Base-by-base conservation (phyloP, 2,113 vertebrate species). In the Ceuthmochares aereus region DNA sequence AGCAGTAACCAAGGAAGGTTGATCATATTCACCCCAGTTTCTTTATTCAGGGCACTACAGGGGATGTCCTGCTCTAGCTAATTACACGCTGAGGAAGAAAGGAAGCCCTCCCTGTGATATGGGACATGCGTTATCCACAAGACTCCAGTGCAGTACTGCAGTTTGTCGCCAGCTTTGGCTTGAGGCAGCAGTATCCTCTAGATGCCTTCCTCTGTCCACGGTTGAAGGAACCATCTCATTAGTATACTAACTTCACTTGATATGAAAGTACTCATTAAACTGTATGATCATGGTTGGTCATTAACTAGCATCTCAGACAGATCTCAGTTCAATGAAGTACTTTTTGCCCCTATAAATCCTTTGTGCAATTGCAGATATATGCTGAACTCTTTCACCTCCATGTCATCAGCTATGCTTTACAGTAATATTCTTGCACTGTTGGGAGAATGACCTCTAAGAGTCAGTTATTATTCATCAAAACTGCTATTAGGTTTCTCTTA, bases 231-330 rank as follows among this genome's bases (percentile, higher is more conserved):
- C 19, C 37, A 13, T 6, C 27, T 76, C 40, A 20, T 42, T 49
- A 54, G 18, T 2, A 10, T 29, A 66, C 25, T 59, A 80, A 22
- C 20, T 76, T 79, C 8, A 15, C 17, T 37, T 20, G 4, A 34
- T 36, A 20, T 43, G 34, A 68, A 89, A 84, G 32, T 68, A 78
- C 43, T 52, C 13, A n/a, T 5, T 60, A 26, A 23, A 49, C 9
- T 59, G 30, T 0, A 0, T 34, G 54, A 69, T 25, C 27, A 9
- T 2, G 3, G 6, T 8, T 63, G 13, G 7, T 22, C 37, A 25
- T 67, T 58, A 63, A 42, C 34, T 43, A 30, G 5, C 12, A 27
- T 26, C 23, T 60, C 3, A 4, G 51, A n/a, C 16, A 84, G 32
- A 55, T 49, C 16, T 9, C 36, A 59, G 23, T 14, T 51, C 59